Percentiles rank a stretch among this genome's conserved stretches.
These are phyloP conservation scores for Caretta caretta DNA, from an alignment of 2,113 vertebrate genomes.

Conservation along the genomic window DNA sequence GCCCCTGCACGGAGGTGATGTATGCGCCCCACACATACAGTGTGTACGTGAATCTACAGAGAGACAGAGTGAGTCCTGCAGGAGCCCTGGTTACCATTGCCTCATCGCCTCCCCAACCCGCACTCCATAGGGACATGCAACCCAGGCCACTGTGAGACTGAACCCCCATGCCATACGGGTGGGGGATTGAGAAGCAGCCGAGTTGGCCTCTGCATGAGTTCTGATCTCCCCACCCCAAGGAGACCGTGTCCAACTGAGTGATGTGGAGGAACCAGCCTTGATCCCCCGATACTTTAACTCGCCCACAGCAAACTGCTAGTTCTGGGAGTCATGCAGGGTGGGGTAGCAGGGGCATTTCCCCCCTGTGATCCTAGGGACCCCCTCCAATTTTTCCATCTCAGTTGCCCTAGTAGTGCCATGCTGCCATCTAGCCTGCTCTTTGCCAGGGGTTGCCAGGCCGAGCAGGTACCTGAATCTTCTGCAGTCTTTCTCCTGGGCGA, in stretches of 20 bases:
- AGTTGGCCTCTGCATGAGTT: background rate
- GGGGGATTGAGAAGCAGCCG: background rate
- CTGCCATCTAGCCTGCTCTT: background rate
- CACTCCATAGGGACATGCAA: background rate
- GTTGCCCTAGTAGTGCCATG: background rate
- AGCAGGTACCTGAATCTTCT: slow-evolving; percentile 16
- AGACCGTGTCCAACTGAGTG: background rate
- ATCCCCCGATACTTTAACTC: background rate
- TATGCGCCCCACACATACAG: background rate
- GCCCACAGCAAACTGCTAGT: too few species aligned
- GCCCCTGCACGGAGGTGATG: slow-evolving; percentile 26
- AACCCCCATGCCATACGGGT: too few species aligned
- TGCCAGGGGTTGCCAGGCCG: background rate
- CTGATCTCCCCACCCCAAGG: background rate
- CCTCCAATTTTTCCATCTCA: background rate
- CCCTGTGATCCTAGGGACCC: background rate
- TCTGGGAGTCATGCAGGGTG: background rate
- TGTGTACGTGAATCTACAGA: slow-evolving; percentile 26
- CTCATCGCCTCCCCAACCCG: background rate
- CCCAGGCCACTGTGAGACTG: too few species aligned
- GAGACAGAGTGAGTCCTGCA: background rate
- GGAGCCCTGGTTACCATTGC: background rate
- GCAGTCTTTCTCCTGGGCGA: background rate
- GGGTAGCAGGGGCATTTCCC: background rate
- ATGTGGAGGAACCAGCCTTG: background rate